Percentiles rank a stretch among this genome's conserved stretches.
phyloP scores from a whole-genome alignment of 2,888 invertebrate genomes.

The Perdita meconis region DNA sequence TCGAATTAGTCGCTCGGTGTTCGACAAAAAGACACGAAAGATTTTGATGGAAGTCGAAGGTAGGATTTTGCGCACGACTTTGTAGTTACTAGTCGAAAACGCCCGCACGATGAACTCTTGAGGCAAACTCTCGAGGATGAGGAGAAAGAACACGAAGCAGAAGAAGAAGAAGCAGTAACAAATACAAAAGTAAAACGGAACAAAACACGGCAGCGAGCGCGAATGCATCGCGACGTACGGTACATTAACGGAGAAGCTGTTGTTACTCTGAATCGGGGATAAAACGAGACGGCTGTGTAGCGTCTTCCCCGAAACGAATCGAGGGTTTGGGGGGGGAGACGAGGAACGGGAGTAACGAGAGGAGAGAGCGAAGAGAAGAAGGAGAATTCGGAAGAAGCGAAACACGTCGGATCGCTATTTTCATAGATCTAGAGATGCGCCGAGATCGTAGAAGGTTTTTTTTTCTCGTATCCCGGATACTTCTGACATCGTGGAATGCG shows the following conservation, averaged over 20 bases:
- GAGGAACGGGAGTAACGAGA: background rate
- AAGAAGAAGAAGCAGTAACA: too few relatives aligned
- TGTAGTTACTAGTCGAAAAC: constrained; percentile 1
- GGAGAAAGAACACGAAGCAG: too few relatives aligned
- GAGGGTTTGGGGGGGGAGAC: constrained; percentile 21
- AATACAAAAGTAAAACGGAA: too few relatives aligned
- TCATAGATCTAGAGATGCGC: constrained; percentile 40
- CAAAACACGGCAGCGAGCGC: constrained; percentile 24
- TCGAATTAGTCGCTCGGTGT: too few relatives aligned
- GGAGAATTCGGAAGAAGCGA: constrained; percentile 1
- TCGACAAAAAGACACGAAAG: too few relatives aligned
- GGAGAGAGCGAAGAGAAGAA: background rate
- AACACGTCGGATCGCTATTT: constrained; percentile 49
- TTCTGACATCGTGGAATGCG: constrained; percentile 47
- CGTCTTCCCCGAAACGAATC: constrained; percentile 61
- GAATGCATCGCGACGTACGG: constrained; percentile 55
- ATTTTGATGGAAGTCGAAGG: too few relatives aligned
- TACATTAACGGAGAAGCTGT: constrained; percentile 64
- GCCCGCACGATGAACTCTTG: constrained; percentile 4
- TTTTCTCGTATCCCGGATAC: constrained; percentile 46
- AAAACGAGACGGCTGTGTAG: constrained; percentile 78
- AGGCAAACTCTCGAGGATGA: background rate
- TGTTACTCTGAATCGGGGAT: constrained; percentile 70
- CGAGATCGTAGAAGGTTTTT: constrained; percentile 46
- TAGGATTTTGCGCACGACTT: too few relatives aligned